Conservation (phyloP, 2,797 vertebrate species). For the Chromobotia macracanthus region DNA sequence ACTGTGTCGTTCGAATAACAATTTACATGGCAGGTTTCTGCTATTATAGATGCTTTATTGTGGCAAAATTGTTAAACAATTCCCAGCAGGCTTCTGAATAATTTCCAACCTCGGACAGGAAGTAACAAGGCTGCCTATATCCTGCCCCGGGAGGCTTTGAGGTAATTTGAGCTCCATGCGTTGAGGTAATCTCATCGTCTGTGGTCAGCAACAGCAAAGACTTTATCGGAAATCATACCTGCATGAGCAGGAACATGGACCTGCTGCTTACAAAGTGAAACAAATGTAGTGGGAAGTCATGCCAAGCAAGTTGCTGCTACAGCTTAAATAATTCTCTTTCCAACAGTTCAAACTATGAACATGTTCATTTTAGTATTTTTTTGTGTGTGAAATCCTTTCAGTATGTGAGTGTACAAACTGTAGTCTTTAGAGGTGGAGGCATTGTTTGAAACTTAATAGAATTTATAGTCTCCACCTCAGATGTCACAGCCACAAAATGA, state of each 20-base stretch:
- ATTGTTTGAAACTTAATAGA: too few relatives aligned
- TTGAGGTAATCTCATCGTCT: slow-evolving; percentile 22
- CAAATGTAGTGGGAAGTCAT: background rate
- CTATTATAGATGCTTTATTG: background rate
- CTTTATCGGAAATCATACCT: slow-evolving; percentile 18
- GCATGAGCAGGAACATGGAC: slow-evolving; percentile 22
- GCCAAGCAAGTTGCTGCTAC: background rate
- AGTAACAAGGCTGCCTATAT: slow-evolving; percentile 11
- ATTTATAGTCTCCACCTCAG: too few relatives aligned
- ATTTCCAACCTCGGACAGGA: slow-evolving; percentile 21
- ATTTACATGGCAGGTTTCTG: background rate
- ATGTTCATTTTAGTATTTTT: background rate
- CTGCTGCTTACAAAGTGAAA: slow-evolving; percentile 5
- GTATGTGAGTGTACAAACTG: too few relatives aligned
- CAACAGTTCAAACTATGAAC: background rate
- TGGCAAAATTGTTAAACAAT: background rate
- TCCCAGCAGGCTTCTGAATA: background rate
- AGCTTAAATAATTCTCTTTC: background rate
- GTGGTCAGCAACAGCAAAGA: slow-evolving; percentile 8
- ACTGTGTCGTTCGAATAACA: background rate
- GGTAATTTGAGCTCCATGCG: slow-evolving; percentile 29
- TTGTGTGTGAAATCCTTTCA: too few relatives aligned
- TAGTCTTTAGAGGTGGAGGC: too few relatives aligned
- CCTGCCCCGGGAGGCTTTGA: slow-evolving; percentile 6
- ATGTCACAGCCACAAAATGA: too few relatives aligned